Evolutionary conservation across 2,888 invertebrate species (phyloP).

Genomic region (Leptinotarsa peninsularis): DNA sequence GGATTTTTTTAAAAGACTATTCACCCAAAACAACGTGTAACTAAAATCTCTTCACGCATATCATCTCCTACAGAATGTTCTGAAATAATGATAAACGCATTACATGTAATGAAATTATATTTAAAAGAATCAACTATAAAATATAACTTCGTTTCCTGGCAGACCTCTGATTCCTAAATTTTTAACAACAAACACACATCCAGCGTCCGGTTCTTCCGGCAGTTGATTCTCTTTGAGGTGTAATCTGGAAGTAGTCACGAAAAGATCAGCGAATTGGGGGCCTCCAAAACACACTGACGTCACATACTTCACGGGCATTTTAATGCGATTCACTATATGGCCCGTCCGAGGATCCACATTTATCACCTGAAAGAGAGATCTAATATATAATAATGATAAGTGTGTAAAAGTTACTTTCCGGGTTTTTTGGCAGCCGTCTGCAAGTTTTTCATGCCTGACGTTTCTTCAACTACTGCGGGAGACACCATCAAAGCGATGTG

Average conservation of each 20-base stretch:
- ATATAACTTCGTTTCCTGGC: slow-evolving; percentile 47
- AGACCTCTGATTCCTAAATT: slow-evolving; percentile 62
- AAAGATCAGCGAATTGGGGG: slow-evolving; percentile 68
- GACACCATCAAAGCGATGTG: no score
- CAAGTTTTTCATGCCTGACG: no score
- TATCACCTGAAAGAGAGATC: slow-evolving; percentile 63
- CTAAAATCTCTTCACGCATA: neutral
- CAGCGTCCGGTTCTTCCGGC: slow-evolving; percentile 62
- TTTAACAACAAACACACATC: slow-evolving; percentile 64
- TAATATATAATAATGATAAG: no score
- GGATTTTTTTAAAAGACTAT: no score
- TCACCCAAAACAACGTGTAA: no score
- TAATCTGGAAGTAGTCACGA: slow-evolving; percentile 68
- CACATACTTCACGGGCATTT: slow-evolving; percentile 68
- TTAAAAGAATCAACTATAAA: neutral
- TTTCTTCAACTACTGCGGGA: no score
- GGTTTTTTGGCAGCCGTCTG: no score
- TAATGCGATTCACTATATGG: slow-evolving; percentile 63
- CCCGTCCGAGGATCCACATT: slow-evolving; percentile 65
- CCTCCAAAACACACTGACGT: slow-evolving; percentile 76
- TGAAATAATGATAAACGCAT: neutral
- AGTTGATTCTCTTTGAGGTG: slow-evolving; percentile 63
- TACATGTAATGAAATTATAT: neutral
- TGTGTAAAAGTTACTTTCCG: no score
- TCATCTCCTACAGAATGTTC: neutral